phyloP scores from a whole-genome alignment of 2,888 invertebrate genomes.

The Diadromus collaris region DNA sequence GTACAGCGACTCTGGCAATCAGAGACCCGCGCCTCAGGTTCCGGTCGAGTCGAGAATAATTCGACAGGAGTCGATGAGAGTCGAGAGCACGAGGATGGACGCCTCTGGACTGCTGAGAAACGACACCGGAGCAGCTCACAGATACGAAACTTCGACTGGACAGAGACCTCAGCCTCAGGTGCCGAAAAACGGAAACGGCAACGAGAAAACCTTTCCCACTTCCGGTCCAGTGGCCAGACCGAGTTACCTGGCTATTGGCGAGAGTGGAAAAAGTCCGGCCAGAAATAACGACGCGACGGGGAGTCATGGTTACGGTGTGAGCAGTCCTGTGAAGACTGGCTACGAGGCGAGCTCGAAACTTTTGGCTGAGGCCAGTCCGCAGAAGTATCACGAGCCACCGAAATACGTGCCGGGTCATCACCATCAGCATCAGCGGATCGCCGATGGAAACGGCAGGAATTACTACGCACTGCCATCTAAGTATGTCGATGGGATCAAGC shows the following conservation, averaged over 20 bases:
- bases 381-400: constrained; percentile 76
- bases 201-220: constrained; percentile 61
- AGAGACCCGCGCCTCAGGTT: constrained; percentile 76
- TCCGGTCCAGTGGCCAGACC: constrained; percentile 57
- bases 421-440: constrained; percentile 63
- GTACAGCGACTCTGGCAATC: constrained; percentile 76
- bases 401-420: constrained; percentile 72
- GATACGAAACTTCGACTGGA: constrained; percentile 70
- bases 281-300: constrained; percentile 59
- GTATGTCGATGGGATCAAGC: constrained; percentile 72
- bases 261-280: constrained; percentile 57
- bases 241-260: constrained; percentile 67
- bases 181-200: constrained; percentile 48
- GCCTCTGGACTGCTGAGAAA: constrained; percentile 67
- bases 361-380: constrained; percentile 70
- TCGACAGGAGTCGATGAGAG: constrained; percentile 76
- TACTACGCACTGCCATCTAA: constrained; percentile 73
- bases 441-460: constrained; percentile 66
- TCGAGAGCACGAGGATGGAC: constrained; percentile 70
- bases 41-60: constrained; percentile 75
- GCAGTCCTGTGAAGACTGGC: constrained; percentile 72
- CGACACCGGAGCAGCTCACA: constrained; percentile 62
- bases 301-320: constrained; percentile 65
- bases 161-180: constrained; percentile 77
- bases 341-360: constrained; percentile 73